phyloP scores from a whole-genome alignment of 2,888 invertebrate species.

The Cecidostiba fungosa region DNA sequence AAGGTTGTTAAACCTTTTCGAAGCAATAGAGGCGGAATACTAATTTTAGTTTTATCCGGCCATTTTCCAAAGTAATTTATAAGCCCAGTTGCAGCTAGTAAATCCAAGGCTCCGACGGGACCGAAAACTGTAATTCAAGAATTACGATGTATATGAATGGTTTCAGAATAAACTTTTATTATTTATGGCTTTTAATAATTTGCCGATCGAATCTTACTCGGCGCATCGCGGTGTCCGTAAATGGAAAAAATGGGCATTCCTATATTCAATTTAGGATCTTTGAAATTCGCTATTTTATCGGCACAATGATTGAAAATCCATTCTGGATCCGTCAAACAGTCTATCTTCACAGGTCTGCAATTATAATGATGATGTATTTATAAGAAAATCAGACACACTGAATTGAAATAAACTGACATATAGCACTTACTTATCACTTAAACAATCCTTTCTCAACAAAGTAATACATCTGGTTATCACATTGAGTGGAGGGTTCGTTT shows the following conservation, averaged over 20 bases:
- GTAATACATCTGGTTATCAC: slow-evolving; percentile 87
- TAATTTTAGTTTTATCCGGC: slow-evolving; percentile 87
- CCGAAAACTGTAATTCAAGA: slow-evolving; percentile 79
- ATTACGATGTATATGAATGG: background rate
- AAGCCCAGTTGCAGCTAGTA: slow-evolving; percentile 91
- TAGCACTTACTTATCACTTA: slow-evolving; percentile 81
- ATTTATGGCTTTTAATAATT: background rate
- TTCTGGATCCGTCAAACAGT: slow-evolving; percentile 93
- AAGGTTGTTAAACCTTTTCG: slow-evolving; percentile 91
- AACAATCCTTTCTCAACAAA: slow-evolving; percentile 87
- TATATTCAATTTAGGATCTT: slow-evolving; percentile 97
- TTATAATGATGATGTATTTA: background rate
- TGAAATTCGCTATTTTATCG: slow-evolving; percentile 92
- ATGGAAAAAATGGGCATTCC: slow-evolving; percentile 96
- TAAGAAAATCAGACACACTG: background rate
- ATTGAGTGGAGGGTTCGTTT: slow-evolving; percentile 92
- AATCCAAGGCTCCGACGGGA: slow-evolving; percentile 91
- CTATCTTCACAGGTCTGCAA: slow-evolving; percentile 83
- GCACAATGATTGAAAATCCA: slow-evolving; percentile 86
- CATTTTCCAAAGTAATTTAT: slow-evolving; percentile 98
- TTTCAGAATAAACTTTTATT: slow-evolving; percentile 23
- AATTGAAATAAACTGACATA: background rate
- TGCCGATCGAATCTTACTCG: slow-evolving; percentile 80
- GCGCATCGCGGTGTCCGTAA: slow-evolving; percentile 99
- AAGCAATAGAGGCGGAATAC: slow-evolving; percentile 91